Evolutionary conservation across 2,888 invertebrate species (phyloP).

Genomic region (Ecliptopera silaceata): DNA sequence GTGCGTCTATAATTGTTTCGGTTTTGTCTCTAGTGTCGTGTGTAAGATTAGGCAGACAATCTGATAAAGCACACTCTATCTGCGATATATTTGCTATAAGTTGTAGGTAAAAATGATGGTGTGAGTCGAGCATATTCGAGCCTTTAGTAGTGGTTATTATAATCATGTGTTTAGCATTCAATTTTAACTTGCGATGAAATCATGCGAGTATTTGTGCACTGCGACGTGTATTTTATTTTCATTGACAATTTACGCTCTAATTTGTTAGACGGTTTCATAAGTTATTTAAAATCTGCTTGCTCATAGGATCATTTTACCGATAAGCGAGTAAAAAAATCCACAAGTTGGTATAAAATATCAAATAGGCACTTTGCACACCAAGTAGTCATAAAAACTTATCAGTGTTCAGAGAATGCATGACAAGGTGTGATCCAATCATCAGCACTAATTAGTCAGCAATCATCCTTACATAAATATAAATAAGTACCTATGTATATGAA

Average conservation of each 20-base stretch:
- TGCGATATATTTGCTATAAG: too few species aligned
- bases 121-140: not conserved
- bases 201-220: constrained; percentile 8
- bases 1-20: constrained; percentile 48
- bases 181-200: constrained; percentile 6
- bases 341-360: not conserved
- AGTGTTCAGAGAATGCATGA: constrained; percentile 6
- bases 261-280: constrained; percentile 1
- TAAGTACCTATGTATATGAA: not conserved
- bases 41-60: constrained; percentile 34
- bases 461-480: not conserved
- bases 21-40: constrained; percentile 49
- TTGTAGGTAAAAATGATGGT: not conserved
- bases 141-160: not conserved
- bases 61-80: not conserved
- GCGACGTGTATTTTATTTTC: constrained; percentile 9
- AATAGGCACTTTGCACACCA: not conserved
- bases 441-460: constrained; percentile 10
- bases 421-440: constrained; percentile 5
- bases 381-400: constrained; percentile 2
- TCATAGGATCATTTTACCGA: not conserved
- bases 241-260: constrained; percentile 1
- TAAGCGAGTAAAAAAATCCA: not conserved
- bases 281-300: not conserved
- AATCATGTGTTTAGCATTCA: not conserved